Percentiles rank a stretch among this genome's conserved stretches.
These are phyloP conservation scores for Phrynosoma platyrhinos DNA, from an alignment of 2,113 vertebrate species.

Conservation along the genomic window DNA sequence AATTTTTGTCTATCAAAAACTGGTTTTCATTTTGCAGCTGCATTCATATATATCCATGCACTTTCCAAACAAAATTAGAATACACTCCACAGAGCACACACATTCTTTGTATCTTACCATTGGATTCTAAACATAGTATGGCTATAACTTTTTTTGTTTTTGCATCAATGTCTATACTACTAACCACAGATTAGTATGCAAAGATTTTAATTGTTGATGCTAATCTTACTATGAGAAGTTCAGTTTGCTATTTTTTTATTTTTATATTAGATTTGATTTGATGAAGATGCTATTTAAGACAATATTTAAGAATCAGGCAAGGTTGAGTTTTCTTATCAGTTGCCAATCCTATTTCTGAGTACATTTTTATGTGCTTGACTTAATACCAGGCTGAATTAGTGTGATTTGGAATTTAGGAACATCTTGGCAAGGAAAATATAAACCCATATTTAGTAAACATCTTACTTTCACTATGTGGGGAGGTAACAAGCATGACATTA, in stretches of 20 bases:
- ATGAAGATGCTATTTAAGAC: not conserved
- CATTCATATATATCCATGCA: not conserved
- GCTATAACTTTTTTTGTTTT: not conserved
- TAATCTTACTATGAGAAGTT: not conserved
- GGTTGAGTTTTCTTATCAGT: not conserved
- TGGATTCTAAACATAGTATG: not conserved
- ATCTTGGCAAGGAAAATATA: not conserved
- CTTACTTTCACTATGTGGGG: not conserved
- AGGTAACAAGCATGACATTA: not conserved
- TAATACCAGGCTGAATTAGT: too few relatives aligned
- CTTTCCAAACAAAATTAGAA: not conserved
- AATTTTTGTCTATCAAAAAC: not conserved
- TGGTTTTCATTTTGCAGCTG: not conserved
- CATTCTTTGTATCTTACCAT: not conserved
- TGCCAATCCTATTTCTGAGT: not conserved
- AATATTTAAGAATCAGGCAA: not conserved
- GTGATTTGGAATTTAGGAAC: not conserved
- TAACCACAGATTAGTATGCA: not conserved
- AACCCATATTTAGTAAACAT: not conserved
- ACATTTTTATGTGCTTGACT: not conserved
- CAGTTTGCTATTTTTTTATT: not conserved
- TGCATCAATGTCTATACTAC: too few relatives aligned
- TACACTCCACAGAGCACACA: not conserved
- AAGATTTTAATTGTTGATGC: not conserved
- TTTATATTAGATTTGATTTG: not conserved